A percentile compares a stretch with the other conserved stretches of the same genome.
Conservation (phyloP, 2,113 vertebrate species). For the Cryptomyrus ogoouensis region DNA sequence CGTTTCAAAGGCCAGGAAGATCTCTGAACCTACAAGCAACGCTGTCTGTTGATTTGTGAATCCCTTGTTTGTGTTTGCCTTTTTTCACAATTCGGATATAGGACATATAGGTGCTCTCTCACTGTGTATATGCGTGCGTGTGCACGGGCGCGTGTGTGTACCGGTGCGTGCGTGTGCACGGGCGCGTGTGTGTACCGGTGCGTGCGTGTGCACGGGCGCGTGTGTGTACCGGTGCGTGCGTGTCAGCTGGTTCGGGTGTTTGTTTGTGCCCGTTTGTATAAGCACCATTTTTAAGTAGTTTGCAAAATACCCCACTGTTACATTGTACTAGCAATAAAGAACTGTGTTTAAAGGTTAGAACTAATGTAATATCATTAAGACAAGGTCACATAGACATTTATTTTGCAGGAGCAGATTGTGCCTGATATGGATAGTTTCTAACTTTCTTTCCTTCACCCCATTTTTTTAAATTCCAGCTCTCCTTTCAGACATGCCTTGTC, state of each 20-base stretch:
- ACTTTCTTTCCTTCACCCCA: constrained; percentile 11
- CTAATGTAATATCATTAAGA: constrained; percentile 57
- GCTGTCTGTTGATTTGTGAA: not conserved
- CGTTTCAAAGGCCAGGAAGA: not conserved
- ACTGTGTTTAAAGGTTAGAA: constrained; percentile 58
- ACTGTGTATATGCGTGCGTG: not conserved
- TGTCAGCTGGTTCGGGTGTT: not conserved
- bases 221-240: not conserved
- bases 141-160: not conserved
- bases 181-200: not conserved
- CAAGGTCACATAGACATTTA: constrained; percentile 66
- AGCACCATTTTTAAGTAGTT: constrained; percentile 63
- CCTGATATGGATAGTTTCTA: constrained; percentile 67
- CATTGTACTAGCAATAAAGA: constrained; percentile 76
- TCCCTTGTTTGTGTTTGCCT: constrained; percentile 6
- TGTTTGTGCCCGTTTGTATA: not conserved
- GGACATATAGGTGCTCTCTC: constrained; percentile 64
- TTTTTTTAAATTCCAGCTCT: not conserved
- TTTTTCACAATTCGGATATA: constrained; percentile 14
- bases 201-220: not conserved
- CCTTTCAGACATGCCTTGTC: constrained; percentile 53
- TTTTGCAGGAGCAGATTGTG: constrained; percentile 69
- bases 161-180: not conserved
- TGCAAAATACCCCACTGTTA: constrained; percentile 60
- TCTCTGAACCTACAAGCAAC: not conserved